Percentiles rank a stretch among this genome's conserved stretches.
phyloP scores from a whole-genome alignment of 1,140 invertebrate species.

The Marisa cornuarietis region DNA sequence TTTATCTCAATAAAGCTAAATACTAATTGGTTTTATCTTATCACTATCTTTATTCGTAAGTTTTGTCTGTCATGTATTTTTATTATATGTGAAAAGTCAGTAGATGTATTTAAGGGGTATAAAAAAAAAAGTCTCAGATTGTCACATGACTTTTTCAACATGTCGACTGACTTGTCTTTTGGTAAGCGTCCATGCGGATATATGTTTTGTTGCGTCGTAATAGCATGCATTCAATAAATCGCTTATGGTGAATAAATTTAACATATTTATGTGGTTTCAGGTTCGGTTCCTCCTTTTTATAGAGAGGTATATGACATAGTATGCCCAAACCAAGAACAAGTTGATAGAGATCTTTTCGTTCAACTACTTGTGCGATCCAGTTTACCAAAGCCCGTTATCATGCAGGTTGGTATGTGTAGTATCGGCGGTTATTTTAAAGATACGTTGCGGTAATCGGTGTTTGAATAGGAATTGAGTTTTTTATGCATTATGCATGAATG shows the following conservation, averaged over 20 bases:
- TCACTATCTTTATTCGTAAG: not conserved
- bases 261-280: constrained; percentile 59
- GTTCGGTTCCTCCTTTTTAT: constrained; percentile 73
- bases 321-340: constrained; percentile 71
- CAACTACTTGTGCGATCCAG: constrained; percentile 73
- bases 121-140: too few relatives aligned
- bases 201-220: not conserved
- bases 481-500: not conserved
- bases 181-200: constrained; percentile 40
- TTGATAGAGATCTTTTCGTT: constrained; percentile 74
- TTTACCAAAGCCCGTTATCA: constrained; percentile 71
- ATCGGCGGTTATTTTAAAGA: not conserved
- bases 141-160: constrained; percentile 64
- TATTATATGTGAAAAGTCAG: not conserved
- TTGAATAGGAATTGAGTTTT: not conserved
- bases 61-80: not conserved
- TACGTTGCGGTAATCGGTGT: not conserved
- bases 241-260: not conserved
- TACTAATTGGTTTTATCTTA: not conserved
- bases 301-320: constrained; percentile 74
- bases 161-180: constrained; percentile 62
- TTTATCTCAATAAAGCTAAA: not conserved
- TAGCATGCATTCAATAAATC: not conserved
- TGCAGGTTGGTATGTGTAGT: constrained; percentile 66
- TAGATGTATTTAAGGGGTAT: too few relatives aligned